phyloP scores from a whole-genome alignment of 1,140 invertebrate genomes.

The Drosophila tsacasi region DNA sequence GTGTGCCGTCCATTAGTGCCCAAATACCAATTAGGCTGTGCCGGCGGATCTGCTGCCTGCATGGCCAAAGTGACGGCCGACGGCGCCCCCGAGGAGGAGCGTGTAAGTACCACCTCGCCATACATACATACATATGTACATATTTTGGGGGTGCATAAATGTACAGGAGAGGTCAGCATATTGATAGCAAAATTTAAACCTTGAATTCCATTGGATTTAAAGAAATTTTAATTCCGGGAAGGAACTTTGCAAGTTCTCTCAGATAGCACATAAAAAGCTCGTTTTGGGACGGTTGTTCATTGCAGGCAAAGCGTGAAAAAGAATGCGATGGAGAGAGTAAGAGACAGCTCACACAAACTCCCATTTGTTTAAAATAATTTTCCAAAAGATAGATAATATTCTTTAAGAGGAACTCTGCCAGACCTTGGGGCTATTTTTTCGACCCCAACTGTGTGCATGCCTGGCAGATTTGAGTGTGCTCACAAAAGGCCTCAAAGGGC shows the following conservation, averaged over 20 bases:
- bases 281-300: no score
- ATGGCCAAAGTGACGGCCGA: constrained; percentile 81
- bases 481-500: constrained; percentile 10
- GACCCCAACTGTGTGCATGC: constrained; percentile 4
- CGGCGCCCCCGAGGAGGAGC: constrained; percentile 83
- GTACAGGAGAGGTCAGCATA: neutral
- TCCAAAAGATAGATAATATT: neutral
- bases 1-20: constrained; percentile 86
- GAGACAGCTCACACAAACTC: no score
- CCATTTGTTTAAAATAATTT: no score
- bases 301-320: no score
- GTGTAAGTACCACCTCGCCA: constrained; percentile 80
- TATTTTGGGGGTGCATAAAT: neutral
- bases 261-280: no score
- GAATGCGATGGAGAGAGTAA: no score
- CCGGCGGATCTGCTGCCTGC: constrained; percentile 86
- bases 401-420: neutral
- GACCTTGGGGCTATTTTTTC: neutral
- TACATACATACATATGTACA: constrained; percentile 8
- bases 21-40: constrained; percentile 85
- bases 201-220: no score
- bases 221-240: no score
- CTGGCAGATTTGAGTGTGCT: neutral
- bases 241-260: no score
- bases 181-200: no score